A percentile compares a stretch with the other conserved stretches of the same genome.
Evolutionary conservation across 2,797 vertebrate species (phyloP).

Genomic region (Alcedo atthis): DNA sequence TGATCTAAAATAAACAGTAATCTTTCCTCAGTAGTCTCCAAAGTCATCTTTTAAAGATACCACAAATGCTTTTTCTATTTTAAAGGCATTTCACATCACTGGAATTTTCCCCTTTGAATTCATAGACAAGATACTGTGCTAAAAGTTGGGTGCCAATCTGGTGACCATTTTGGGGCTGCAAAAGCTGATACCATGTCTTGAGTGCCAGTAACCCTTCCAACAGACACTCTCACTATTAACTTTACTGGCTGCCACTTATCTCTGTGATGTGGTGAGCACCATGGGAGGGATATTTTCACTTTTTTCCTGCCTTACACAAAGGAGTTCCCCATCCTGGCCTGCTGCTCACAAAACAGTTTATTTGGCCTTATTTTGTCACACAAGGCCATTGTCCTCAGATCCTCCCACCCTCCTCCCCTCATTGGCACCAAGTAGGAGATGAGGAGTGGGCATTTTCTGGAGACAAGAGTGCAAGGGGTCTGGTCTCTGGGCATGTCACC

Average conservation of each 20-base stretch:
- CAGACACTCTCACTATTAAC: background rate
- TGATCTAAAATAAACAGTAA: background rate
- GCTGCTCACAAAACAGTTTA: background rate
- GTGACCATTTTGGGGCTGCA: background rate
- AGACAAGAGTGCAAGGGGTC: fast-evolving
- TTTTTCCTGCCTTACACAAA: background rate
- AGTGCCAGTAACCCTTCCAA: background rate
- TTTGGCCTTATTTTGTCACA: background rate
- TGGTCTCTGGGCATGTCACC: background rate
- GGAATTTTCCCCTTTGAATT: background rate
- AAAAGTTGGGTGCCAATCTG: background rate
- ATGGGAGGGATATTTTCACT: background rate
- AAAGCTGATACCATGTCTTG: background rate
- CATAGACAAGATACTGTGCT: background rate
- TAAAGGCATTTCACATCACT: background rate
- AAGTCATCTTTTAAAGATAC: background rate
- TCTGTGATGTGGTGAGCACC: background rate
- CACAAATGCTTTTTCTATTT: background rate
- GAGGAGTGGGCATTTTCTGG: fast-evolving
- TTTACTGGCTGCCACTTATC: background rate
- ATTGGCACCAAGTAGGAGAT: background rate
- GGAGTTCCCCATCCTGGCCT: background rate
- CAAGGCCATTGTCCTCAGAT: fast-evolving
- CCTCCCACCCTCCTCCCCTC: background rate
- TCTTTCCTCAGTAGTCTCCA: background rate